Evolutionary conservation across 2,888 invertebrate species (phyloP).

Genomic region (Yponomeuta malinellus): DNA sequence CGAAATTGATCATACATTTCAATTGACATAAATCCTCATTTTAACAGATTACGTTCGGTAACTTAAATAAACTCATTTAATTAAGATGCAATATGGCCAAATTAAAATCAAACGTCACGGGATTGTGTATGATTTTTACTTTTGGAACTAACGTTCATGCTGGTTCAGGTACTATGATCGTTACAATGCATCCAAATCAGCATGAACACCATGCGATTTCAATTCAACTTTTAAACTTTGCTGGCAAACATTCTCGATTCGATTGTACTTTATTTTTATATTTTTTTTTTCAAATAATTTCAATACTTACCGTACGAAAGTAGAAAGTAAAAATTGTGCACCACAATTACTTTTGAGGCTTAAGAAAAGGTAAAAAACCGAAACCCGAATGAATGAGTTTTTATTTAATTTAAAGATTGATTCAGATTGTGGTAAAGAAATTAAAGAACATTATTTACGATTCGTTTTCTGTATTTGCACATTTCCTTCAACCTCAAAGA

Average conservation of each 20-base stretch:
- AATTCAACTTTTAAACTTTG: no score
- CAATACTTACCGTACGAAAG: background rate
- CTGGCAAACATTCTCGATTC: no score
- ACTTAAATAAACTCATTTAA: no score
- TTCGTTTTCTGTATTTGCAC: background rate
- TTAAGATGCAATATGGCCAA: no score
- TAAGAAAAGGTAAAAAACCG: background rate
- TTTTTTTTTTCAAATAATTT: background rate
- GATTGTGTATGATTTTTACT: background rate
- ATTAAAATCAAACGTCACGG: no score
- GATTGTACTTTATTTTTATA: background rate
- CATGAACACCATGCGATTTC: no score
- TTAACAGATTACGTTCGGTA: no score
- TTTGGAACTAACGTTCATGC: background rate
- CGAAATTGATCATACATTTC: no score
- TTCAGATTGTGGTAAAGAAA: background rate
- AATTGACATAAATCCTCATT: no score
- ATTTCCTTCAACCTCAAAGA: background rate
- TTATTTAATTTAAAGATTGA: background rate
- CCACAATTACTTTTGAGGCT: background rate
- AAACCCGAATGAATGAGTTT: no score
- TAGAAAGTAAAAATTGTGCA: background rate
- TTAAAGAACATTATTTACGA: background rate
- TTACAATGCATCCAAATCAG: no score
- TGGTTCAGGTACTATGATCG: no score